Percentiles rank a stretch among this genome's conserved stretches.
phyloP scores from a whole-genome alignment of 37 sponge, comb jelly and placozoan species.

The Eunapius fragilis region DNA sequence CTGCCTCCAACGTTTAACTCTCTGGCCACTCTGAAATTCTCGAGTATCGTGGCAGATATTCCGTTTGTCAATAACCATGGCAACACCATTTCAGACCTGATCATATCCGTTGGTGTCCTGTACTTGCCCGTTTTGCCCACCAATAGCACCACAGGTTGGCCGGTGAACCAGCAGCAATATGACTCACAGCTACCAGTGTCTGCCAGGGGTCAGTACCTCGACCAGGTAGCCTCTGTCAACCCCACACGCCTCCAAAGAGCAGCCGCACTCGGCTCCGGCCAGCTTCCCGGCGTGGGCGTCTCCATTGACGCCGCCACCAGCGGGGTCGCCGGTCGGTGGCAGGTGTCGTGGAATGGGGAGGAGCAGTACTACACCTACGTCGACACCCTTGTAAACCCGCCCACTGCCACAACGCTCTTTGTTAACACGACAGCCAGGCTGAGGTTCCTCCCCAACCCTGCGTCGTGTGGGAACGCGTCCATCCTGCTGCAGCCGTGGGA shows the following conservation, averaged over 20 bases:
- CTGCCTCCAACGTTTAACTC: slow-evolving; percentile 33
- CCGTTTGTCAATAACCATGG: slow-evolving; percentile 44
- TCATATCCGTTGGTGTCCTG: slow-evolving; percentile 27
- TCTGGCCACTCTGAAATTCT: slow-evolving; percentile 14
- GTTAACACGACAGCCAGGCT: slow-evolving; percentile 57
- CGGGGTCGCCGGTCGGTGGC: slow-evolving; percentile 58
- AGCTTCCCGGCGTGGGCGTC: slow-evolving; percentile 62
- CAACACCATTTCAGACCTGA: slow-evolving; percentile 32
- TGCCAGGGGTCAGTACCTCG: slow-evolving; percentile 28
- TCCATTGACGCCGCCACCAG: slow-evolving; percentile 14
- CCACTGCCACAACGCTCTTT: slow-evolving; percentile 22
- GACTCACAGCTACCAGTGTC: slow-evolving; percentile 31
- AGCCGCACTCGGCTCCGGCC: slow-evolving; percentile 23
- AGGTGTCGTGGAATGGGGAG: slow-evolving; percentile 64
- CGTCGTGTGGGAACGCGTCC: slow-evolving; percentile 62
- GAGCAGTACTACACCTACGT: slow-evolving; percentile 38
- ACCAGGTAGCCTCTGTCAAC: slow-evolving; percentile 33
- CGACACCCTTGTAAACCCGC: slow-evolving; percentile 10
- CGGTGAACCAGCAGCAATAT: slow-evolving; percentile 19
- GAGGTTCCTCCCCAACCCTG: slow-evolving; percentile 55
- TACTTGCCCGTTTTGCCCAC: slow-evolving; percentile 27
- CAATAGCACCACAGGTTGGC: slow-evolving; percentile 45
- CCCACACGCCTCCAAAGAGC: slow-evolving; percentile 18
- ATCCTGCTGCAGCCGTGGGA: slow-evolving; percentile 73
- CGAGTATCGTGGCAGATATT: slow-evolving; percentile 47